Evolutionary conservation across 2,888 invertebrate genomes (phyloP), one percentile per base, ranked within the genome.

Genomic region (Liposcelis brunnea): DNA sequence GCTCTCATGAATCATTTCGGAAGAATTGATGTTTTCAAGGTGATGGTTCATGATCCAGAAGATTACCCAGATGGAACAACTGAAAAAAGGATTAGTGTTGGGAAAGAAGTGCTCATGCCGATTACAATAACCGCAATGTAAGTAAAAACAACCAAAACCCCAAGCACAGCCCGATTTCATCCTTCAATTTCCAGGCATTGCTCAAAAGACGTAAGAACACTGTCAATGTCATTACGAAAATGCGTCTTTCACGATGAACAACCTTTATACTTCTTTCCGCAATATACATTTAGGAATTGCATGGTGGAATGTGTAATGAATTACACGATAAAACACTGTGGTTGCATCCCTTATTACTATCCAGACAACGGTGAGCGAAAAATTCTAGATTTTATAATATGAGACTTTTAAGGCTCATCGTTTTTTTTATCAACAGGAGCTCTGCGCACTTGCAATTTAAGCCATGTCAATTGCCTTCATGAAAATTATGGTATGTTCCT

Each of bases 211-310:
- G 48, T 49, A 15, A 42, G 33, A 14, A 31, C 21, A n/a, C 16
- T 48, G 2, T 6, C 11, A 11, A 31, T 34, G 2, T 12, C 14
- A 10, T 32, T 32, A 3, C 36, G 49, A n/a, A 11, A 42, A 11
- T 49, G 49, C 31, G 43, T 48, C 1, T 49, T 49, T 38, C 43
- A 18, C 7, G 34, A 19, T 5, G 49, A 49, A 37, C 4, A 14
- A 14, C 26, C 19, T 11, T 44, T 49, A 8, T 12, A 16, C 4
- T 31, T 19, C 35, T 49, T 49, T 43, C 42, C 46, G 6, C 15
- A 15, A 11, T 49, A 49, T 36, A 44, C 31, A 10, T 32, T 42
- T n/a, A 38, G 31, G 26, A 49, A 49, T 35, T 49, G 49, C 38
- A 18, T 44, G 21, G 33, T 42, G 7, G 47, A 49, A 36, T 49